Base-by-base conservation (phyloP, 2,797 vertebrate genomes). In the Zenarchopterus dispar region DNA sequence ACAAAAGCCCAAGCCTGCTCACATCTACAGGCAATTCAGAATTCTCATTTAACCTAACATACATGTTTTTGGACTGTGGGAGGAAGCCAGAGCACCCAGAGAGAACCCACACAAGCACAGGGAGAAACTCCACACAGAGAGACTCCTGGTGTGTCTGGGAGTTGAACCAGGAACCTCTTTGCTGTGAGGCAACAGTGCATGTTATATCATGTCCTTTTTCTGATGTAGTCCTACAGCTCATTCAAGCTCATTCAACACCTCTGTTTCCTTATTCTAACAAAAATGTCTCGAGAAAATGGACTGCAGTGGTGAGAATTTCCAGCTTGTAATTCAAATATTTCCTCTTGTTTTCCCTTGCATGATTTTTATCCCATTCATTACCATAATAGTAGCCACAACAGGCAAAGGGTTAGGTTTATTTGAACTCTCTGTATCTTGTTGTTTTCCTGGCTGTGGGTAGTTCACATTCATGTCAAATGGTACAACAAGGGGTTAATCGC, bases 221-320 rank as follows among this genome's bases (percentile, higher is more conserved):
- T 51, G 13, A 49, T 31, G 19, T 36, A 49, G 55, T 31, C 10
- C 21, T 19, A 44, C 16, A 39, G 44, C 18, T 39, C 49, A 16
- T 62, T 78, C 67, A 67, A 57, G 68, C 70, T 59, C 56, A 83
- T 84, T 88, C 68, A 77, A 69, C 78, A 54, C 52, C 63, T 78
- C 41, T 65, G 54, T 75, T 83, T 91, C 80, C 75, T 82, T 44
- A 48, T 78, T 84, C 55, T 73, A 69, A 60, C 54, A 49, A 21
- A 74, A 41, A 19, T 26, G 24, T 66, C 50, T 10, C 23, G 28
- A 22, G 54, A 77, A 77, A 67, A 80, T 70, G 22, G 84, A 77
- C 59, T 67, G 41, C 49, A 53, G 22, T 41, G 31, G 68, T 67
- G 26, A 75, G 78, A 78, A 82, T 85, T 76, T 89, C 85, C 77